Percentiles rank a stretch among this genome's conserved stretches.
phyloP scores from a whole-genome alignment of 2,888 invertebrate species.

The Amblyteles armatorius region DNA sequence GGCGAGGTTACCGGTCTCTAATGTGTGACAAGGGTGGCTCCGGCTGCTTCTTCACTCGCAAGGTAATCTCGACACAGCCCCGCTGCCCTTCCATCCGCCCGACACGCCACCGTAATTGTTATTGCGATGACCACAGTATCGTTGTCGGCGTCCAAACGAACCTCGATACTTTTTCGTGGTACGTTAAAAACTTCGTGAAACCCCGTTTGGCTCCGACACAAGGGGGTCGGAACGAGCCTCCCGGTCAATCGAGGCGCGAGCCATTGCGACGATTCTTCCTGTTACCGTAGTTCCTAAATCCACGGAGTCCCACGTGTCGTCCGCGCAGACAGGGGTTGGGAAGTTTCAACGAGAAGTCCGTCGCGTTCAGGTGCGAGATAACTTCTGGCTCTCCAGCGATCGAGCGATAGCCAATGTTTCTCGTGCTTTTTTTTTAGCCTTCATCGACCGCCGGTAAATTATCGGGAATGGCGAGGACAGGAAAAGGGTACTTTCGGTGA shows the following conservation, averaged over 20 bases:
- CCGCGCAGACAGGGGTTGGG: too few relatives aligned
- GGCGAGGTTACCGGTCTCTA: slow-evolving; percentile 48
- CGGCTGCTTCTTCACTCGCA: slow-evolving; percentile 89
- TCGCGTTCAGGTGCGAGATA: too few relatives aligned
- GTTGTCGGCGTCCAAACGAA: not conserved
- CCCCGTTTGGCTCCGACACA: not conserved
- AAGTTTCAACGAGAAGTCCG: too few relatives aligned
- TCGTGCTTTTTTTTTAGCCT: not conserved
- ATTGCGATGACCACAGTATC: slow-evolving; percentile 8
- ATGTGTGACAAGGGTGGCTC: slow-evolving; percentile 91
- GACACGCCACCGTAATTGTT: not conserved
- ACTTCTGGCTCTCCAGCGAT: too few relatives aligned
- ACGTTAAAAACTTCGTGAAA: not conserved
- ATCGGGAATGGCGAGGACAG: not conserved
- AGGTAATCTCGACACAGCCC: slow-evolving; percentile 84
- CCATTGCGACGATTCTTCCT: not conserved
- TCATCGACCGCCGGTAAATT: not conserved
- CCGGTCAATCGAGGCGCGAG: not conserved
- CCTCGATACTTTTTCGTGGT: not conserved
- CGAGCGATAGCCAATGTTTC: not conserved
- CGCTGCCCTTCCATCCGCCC: not conserved
- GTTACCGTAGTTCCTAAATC: too few relatives aligned
- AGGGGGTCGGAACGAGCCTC: not conserved
- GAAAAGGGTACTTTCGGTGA: not conserved
- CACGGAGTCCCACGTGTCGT: too few relatives aligned